Base-by-base conservation (phyloP, 2,113 vertebrate genomes). In the Prinia subflava region DNA sequence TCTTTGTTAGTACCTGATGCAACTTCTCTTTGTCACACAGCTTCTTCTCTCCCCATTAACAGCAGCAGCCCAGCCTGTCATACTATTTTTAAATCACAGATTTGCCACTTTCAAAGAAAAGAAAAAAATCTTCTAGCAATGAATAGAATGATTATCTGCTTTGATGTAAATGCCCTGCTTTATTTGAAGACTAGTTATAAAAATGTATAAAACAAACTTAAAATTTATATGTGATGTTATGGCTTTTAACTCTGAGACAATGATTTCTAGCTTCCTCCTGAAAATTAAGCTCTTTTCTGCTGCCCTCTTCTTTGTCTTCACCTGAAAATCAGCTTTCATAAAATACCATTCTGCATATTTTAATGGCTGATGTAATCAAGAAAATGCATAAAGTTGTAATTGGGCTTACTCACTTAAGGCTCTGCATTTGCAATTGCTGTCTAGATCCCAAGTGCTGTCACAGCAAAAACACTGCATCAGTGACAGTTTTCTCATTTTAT, bases 401-500 rank as follows among this genome's bases (percentile, higher is more conserved):
- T 93, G 80, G 80, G 18, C 44, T 93, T 69, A 50, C 15, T 75
- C 42, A 85, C 25, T 74, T 47, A 94, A 46, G 30, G 37, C 25
- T 73, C 49, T 87, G 56, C 30, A 50, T 55, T 76, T 6, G 1
- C 55, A 90, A 78, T 79, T 70, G 27, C 28, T 0, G 0, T 83
- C 75, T 86, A 69, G 35, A 76, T 65, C 41, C n/a, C 74, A 64
- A 49, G 18, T 85, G 73, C 87, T 87, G 70, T 71, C 49, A 25
- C 64, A 92, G 81, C 28, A 3, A 63, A 88, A 95, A 89, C 15
- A 50, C 52, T 67, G 42, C 53, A 49, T 69, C 74, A 63, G 68
- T 71, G 77, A 37, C 0, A 0, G n/a, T 83, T 92, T 92, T 95
- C 94, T 93, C 39, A 86, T 96, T 93, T 92, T 75, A 88, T 95